phyloP scores from a whole-genome alignment of 2,797 vertebrate species.

The Astyanax mexicanus region DNA sequence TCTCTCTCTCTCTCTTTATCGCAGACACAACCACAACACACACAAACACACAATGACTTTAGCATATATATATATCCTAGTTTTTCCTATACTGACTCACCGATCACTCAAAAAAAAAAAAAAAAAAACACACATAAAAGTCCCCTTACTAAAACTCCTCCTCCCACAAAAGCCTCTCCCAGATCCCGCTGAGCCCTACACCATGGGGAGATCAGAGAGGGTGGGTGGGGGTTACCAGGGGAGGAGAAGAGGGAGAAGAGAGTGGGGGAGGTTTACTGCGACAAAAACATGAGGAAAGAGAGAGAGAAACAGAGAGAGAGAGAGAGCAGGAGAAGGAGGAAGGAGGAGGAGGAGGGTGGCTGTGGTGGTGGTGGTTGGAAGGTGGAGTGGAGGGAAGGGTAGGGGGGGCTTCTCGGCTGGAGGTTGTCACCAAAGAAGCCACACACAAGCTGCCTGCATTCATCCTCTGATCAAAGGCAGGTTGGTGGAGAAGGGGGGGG shows the following conservation, averaged over 20 bases:
- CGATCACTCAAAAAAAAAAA: constrained; percentile 12
- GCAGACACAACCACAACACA: background rate
- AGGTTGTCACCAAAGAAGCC: constrained; percentile 73
- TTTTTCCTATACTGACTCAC: constrained; percentile 12
- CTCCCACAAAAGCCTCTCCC: constrained; percentile 11
- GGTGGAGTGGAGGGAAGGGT: too few relatives aligned
- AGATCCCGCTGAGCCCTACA: constrained; percentile 35
- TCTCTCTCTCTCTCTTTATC: too few relatives aligned
- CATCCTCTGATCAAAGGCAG: constrained; percentile 74
- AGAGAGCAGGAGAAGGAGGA: constrained; percentile 61
- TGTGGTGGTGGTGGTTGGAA: background rate
- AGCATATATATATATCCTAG: too few relatives aligned
- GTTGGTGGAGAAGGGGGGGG: too few relatives aligned
- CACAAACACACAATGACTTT: background rate
- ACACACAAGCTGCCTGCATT: constrained; percentile 74
- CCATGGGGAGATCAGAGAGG: constrained; percentile 55
- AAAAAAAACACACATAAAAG: too few relatives aligned
- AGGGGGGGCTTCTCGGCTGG: constrained; percentile 68
- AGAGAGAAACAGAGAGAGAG: background rate
- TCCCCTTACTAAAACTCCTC: background rate
- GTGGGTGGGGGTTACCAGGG: constrained; percentile 15
- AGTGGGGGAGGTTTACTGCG: background rate
- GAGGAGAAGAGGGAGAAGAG: constrained; percentile 60
- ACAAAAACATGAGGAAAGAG: background rate
- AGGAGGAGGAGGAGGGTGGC: constrained; percentile 57